Evolutionary conservation across 2,113 vertebrate genomes (phyloP).

Genomic region (Pleuronectes platessa): DNA sequence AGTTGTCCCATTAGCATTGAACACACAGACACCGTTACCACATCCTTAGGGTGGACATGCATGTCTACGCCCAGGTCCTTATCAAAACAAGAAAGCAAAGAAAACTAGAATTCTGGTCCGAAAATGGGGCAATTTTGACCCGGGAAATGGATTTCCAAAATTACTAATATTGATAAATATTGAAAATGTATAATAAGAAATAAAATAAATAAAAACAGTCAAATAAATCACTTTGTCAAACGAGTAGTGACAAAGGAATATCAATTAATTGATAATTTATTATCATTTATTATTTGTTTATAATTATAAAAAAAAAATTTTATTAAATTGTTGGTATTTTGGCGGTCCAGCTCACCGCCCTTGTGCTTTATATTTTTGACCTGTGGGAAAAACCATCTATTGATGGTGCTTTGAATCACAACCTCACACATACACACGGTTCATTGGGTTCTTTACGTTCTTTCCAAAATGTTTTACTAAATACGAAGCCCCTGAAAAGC

Average conservation of each 20-base stretch:
- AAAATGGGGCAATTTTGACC: too few species aligned
- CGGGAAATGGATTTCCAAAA: too few species aligned
- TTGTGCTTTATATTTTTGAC: not conserved
- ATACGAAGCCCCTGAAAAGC: constrained; percentile 34
- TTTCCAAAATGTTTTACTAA: constrained; percentile 39
- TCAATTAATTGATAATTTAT: too few species aligned
- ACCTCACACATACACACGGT: constrained; percentile 16
- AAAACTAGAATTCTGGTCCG: too few species aligned
- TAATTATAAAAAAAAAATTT: not conserved
- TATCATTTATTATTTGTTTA: not conserved
- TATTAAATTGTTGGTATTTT: not conserved
- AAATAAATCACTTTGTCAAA: not conserved
- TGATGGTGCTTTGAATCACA: not conserved
- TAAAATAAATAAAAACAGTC: too few species aligned
- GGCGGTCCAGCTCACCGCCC: not conserved
- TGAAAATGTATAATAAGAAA: not conserved
- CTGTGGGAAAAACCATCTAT: not conserved
- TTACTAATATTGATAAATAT: too few species aligned
- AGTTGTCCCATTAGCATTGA: not conserved
- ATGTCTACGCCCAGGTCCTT: not conserved
- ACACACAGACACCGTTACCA: not conserved
- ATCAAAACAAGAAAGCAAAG: too few species aligned
- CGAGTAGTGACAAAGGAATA: not conserved
- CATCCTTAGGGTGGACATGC: not conserved
- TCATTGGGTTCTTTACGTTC: constrained; percentile 15